Evolutionary conservation across 2,888 invertebrate genomes (phyloP), one percentile per base, ranked within the genome.

Genomic region (Ectemnius continuus): DNA sequence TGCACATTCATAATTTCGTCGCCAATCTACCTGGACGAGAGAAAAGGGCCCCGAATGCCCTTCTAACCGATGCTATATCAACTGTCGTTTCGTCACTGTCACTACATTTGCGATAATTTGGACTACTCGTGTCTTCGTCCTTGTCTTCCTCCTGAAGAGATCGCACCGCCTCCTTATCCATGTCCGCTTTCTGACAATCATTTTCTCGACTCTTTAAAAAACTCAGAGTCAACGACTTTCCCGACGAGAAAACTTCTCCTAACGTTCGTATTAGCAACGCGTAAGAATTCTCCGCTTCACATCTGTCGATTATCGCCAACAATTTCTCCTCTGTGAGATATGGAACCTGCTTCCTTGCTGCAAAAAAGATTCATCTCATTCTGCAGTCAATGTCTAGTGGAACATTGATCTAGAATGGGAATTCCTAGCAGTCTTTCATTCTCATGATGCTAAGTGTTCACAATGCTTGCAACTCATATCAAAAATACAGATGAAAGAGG

Each of bases 71-170:
- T 0, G 93, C 92, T 63, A 96, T 92, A 90, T 97, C 97, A n/a
- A 97, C 92, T 26, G 84, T 89, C 2, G 91, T 90, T 65, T 91
- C 91, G 73, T 91, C 91, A 46, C 87, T 86, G 61, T 85, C 85
- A 70, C 88, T 89, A 78, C 88, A 89, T 73, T 87, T 85, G 8
- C 36, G 36, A 26, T 91, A 91, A 45, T 88, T 86, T 18, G 88
- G 88, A 78, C 87, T 94, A 73, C 94, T 93, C 85, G 95, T 94
- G 86, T 97, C 97, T 85, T 95, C 95, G 88, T 97, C 97, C 91
- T 97, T 97, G 84, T 98, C 97, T 79, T 97, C 97, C 65, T 94
- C 94, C 88, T 95, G 95, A 71, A 95, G 91, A 6, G 94, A 93
- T 66, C 95, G 91, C n/a, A 95, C 92, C 78, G 95, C 94, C 91